A percentile compares a stretch with the other conserved stretches of the same genome.
Evolutionary conservation across 2,888 invertebrate species (phyloP).

Genomic region (Harmothoe impar): DNA sequence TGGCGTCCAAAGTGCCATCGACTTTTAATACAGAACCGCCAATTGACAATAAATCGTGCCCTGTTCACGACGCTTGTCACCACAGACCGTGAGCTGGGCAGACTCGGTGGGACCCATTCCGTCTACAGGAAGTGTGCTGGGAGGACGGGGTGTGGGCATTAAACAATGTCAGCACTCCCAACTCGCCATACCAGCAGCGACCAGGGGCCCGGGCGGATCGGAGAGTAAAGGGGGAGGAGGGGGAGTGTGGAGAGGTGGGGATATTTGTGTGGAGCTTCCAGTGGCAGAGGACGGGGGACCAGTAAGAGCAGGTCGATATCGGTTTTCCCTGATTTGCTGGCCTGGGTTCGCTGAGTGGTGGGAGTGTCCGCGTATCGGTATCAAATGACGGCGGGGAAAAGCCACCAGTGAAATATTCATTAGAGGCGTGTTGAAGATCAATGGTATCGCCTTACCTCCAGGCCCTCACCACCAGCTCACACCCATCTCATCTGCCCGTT

Average conservation of each 20-base stretch:
- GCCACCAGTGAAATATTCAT: constrained; percentile 50
- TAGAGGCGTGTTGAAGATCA: constrained; percentile 47
- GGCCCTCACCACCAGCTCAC: no score
- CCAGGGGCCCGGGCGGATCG: neutral
- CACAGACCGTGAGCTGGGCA: neutral
- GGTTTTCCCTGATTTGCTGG: neutral
- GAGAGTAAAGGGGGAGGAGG: neutral
- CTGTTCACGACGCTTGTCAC: neutral
- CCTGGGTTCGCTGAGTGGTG: neutral
- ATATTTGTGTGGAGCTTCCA: neutral
- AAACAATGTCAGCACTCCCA: neutral
- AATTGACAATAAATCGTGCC: constrained; percentile 53
- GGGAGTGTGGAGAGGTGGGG: neutral
- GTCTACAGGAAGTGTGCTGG: constrained; percentile 5
- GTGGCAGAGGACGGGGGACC: neutral
- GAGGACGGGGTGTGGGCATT: neutral
- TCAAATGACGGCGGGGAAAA: constrained; percentile 49
- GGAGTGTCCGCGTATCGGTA: constrained; percentile 53
- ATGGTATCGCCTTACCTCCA: constrained; percentile 37
- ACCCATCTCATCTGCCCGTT: neutral
- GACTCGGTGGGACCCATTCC: neutral
- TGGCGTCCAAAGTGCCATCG: constrained; percentile 49
- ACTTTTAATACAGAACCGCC: constrained; percentile 57
- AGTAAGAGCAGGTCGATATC: constrained; percentile 27
- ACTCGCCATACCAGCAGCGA: neutral